Percentiles rank a stretch among this genome's conserved stretches.
Evolutionary conservation across 1,140 invertebrate species (phyloP).

Genomic region (Pseudomyrmex pallidus): DNA sequence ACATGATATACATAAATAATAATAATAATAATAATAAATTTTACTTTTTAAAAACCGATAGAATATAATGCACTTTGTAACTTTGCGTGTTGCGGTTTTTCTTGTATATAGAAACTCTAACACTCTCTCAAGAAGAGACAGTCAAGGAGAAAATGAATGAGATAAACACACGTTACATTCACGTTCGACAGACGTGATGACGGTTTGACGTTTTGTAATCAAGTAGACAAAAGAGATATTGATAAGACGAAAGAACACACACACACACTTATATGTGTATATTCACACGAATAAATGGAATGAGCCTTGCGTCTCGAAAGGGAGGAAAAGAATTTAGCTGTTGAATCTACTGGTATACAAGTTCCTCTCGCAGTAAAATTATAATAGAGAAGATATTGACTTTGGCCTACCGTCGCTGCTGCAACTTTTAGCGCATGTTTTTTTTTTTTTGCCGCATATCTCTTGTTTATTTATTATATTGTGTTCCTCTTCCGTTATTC

Average conservation of each 20-base stretch:
- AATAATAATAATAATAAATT: too few species aligned
- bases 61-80: too few species aligned
- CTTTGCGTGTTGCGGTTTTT: too few species aligned
- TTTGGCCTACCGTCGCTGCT: conserved; percentile 76
- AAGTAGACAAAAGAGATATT: conserved; percentile 35
- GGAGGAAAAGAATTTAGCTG: conserved; percentile 58
- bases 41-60: too few species aligned
- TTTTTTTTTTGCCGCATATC: neutral
- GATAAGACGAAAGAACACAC: too few species aligned
- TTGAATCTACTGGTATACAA: conserved; percentile 82
- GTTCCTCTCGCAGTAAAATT: conserved; percentile 83
- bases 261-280: neutral
- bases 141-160: too few species aligned
- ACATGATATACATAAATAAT: too few species aligned
- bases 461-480: conserved; percentile 5
- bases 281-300: conserved; percentile 43
- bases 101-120: too few species aligned
- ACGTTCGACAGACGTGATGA: conserved; percentile 43
- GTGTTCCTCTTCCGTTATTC: neutral
- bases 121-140: too few species aligned
- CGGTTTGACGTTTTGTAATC: conserved; percentile 31
- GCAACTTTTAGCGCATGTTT: conserved; percentile 17
- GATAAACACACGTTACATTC: too few species aligned
- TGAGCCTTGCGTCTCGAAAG: conserved; percentile 23
- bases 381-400: conserved; percentile 77